Conservation (phyloP, 2,797 vertebrate species). For the Micropoecilia bifurca region DNA sequence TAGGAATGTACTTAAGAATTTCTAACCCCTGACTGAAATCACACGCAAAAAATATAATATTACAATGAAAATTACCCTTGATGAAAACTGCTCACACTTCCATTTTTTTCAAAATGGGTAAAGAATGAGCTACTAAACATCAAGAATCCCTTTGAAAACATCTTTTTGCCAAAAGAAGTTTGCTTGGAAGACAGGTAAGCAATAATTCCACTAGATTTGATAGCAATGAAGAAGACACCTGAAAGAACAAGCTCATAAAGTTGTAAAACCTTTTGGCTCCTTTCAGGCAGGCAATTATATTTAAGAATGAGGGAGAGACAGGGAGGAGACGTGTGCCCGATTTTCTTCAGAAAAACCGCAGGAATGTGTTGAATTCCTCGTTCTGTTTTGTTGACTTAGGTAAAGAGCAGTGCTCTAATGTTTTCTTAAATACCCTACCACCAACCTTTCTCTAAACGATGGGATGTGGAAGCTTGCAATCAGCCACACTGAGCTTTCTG, state of each 20-base stretch:
- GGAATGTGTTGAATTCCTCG: conserved; percentile 40
- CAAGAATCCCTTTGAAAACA: background rate
- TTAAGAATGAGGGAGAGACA: conserved; percentile 37
- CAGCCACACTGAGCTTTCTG: background rate
- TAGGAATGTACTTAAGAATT: too few species aligned
- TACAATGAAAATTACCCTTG: too few species aligned
- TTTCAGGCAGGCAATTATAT: conserved; percentile 68
- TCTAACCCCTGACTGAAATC: too few species aligned
- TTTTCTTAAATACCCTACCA: background rate
- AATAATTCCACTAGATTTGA: conserved; percentile 67
- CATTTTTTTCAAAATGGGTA: background rate
- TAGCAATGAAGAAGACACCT: conserved; percentile 65
- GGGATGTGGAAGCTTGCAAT: background rate
- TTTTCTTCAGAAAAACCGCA: conserved; percentile 26
- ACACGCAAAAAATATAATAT: too few species aligned
- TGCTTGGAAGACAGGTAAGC: conserved; percentile 19
- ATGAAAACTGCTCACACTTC: too few species aligned
- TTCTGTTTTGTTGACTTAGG: background rate
- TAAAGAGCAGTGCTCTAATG: background rate
- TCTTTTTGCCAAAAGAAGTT: background rate
- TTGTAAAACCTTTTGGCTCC: conserved; percentile 52
- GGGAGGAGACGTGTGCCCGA: conserved; percentile 36
- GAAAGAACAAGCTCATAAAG: conserved; percentile 71
- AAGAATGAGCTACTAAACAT: background rate
- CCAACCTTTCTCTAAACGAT: background rate